Base-by-base conservation (phyloP, 2,888 invertebrate species). In the Lacanobia oleracea region DNA sequence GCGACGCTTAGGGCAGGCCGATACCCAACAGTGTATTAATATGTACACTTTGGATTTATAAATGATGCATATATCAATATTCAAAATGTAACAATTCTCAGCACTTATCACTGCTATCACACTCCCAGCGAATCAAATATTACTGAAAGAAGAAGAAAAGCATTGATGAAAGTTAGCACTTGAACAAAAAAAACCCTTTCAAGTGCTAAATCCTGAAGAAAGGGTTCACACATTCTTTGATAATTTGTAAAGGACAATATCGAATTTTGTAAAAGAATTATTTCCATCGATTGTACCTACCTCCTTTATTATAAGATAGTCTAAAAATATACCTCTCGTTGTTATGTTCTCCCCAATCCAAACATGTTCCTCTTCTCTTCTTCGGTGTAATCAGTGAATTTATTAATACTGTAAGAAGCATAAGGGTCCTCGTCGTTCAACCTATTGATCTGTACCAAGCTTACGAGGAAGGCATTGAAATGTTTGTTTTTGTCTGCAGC, bases 191-290 rank as follows among this genome's bases (percentile, higher is more conserved):
- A 93, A 93, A 92, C 88, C 88, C 88, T 87, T 87, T 90, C 88
- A 87, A 93, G 94, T 93, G 93, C 88, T 91, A 90, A 93, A 93
- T 92, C 90, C 89, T 77, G 86, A 87, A 91, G 91, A 92, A 91
- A 2, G 91, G 93, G 93, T 95, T 94, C 94, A 94, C 94, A 93
- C 88, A 94, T 94, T 89, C 90, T 89, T 89, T 89, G 89, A 45
- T 16, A 45, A 45, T 45, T n/a, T n/a, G 27, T 57, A 37, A 56
- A 23, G 14, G 14, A 45, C 16, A 62, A 37, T 7, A 50, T 33
- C n/a, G 10, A 54, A 43, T 23, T 10, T 48, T 45, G 23, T 48
- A 10, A 21, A 10, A 37, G n/a, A 16, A 14, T n/a, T 50, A 33
- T 18, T n/a, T 23, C n/a, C 9, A 27, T 33, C 18, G 2, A 54